Evolutionary conservation across 2,113 vertebrate species (phyloP), one percentile per base, ranked within the genome.

Genomic region (Promerops cafer): DNA sequence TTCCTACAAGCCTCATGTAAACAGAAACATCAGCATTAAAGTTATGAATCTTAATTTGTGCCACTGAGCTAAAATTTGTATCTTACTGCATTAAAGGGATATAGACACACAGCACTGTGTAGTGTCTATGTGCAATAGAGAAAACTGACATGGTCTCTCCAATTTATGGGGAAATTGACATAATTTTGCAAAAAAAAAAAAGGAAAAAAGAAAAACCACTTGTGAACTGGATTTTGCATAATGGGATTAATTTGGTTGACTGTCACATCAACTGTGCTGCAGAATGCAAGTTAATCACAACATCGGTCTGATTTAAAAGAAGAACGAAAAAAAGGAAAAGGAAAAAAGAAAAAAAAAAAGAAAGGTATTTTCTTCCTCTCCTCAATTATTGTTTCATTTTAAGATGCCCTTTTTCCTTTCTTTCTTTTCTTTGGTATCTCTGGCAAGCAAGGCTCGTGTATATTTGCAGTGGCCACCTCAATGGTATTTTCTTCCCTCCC

Each of bases 221-320:
- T 98, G 97, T 98, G 98, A 98, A 98, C 98, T 96, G 96, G 97
- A 97, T 98, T 98, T 98, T 98, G 97, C 98, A 98, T 98, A 98
- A 98, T 98, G 98, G 98, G 98, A 98, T 98, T 98, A 98, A 98
- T 98, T 97, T 98, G 98, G 97, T 97, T 96, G 97, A 97, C 98
- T 98, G 98, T 98, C 98, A 98, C 90, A 97, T 97, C 97, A 97
- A 97, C 97, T 97, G 57, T 83, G 93, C 97, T 96, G 97, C 91
- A 93, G 96, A 98, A 97, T 97, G 97, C 97, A 97, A 98, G 98
- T 97, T 97, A 97, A 98, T 98, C 98, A 97, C 96, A 98, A 96
- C 97, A 97, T 97, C 64, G 79, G 87, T 93, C 93, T 94, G 97
- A 96, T 97, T 96, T 94, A 94, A 97, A 96, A 96, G 94, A 96